phyloP scores from a whole-genome alignment of 2,888 invertebrate genomes.

The Erebia ligea region DNA sequence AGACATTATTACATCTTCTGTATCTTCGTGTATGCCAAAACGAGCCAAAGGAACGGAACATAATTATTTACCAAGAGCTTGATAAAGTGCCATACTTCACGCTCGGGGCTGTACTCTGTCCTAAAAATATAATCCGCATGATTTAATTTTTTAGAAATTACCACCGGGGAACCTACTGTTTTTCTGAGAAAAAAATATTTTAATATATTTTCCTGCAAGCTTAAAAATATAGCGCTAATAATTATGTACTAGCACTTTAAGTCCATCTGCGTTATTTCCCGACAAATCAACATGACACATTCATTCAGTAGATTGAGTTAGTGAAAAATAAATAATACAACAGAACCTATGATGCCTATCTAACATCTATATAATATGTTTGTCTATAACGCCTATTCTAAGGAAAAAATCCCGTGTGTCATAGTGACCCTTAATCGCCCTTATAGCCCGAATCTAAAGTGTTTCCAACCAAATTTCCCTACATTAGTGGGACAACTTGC shows the following conservation, averaged over 20 bases:
- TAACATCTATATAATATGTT: too few relatives aligned
- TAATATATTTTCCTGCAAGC: too few relatives aligned
- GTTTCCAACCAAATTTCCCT: neutral
- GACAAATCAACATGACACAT: neutral
- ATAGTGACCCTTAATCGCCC: neutral
- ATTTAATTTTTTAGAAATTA: too few relatives aligned
- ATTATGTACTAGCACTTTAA: too few relatives aligned
- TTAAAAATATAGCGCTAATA: too few relatives aligned
- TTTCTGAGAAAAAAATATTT: too few relatives aligned
- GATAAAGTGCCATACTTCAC: too few relatives aligned
- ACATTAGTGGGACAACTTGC: slow-evolving; percentile 1
- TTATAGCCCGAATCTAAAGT: neutral
- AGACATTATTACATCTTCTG: neutral
- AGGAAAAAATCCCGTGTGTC: neutral
- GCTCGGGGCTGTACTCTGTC: too few relatives aligned
- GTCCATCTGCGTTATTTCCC: neutral
- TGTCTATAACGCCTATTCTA: neutral
- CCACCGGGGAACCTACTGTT: too few relatives aligned
- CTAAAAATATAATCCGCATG: too few relatives aligned
- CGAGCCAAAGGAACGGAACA: too few relatives aligned
- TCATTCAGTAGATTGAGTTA: neutral
- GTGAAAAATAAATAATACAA: neutral
- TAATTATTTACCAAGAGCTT: too few relatives aligned
- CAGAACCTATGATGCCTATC: neutral
- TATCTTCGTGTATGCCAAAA: neutral